Conservation (phyloP, 2,113 vertebrate genomes). For the Rhea pennata region DNA sequence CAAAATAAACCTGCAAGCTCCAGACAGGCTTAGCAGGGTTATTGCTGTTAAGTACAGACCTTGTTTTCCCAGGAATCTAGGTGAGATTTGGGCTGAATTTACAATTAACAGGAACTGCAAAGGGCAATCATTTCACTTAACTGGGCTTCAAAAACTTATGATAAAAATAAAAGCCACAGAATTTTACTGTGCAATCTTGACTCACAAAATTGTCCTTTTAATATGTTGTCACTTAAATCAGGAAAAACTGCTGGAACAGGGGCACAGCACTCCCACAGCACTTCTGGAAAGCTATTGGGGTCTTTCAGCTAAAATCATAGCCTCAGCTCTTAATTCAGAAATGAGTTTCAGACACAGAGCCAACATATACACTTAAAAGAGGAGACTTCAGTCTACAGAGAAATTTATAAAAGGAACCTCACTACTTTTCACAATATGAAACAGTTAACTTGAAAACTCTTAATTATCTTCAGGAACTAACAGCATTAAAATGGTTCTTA, state of each 20-base stretch:
- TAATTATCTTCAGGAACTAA: background rate
- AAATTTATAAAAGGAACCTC: background rate
- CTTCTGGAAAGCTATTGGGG: background rate
- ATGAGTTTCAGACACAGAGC: background rate
- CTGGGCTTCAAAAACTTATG: background rate
- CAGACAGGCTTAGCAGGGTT: background rate
- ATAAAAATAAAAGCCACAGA: background rate
- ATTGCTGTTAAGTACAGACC: background rate
- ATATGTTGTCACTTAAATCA: background rate
- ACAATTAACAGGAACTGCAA: background rate
- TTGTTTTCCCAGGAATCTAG: background rate
- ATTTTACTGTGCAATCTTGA: rapidly evolving
- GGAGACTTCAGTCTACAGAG: background rate
- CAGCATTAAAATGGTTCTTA: background rate
- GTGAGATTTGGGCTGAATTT: background rate
- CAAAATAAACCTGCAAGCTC: background rate
- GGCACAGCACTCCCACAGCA: background rate
- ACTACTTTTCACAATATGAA: background rate
- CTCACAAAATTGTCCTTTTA: background rate
- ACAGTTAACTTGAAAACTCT: background rate
- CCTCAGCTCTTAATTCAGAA: background rate
- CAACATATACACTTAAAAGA: background rate
- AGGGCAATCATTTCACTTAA: background rate
- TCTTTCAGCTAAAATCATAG: background rate
- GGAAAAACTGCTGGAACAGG: background rate